Evolutionary conservation across 2,888 invertebrate species (phyloP).

Genomic region (Caenorhabditis wallacei): DNA sequence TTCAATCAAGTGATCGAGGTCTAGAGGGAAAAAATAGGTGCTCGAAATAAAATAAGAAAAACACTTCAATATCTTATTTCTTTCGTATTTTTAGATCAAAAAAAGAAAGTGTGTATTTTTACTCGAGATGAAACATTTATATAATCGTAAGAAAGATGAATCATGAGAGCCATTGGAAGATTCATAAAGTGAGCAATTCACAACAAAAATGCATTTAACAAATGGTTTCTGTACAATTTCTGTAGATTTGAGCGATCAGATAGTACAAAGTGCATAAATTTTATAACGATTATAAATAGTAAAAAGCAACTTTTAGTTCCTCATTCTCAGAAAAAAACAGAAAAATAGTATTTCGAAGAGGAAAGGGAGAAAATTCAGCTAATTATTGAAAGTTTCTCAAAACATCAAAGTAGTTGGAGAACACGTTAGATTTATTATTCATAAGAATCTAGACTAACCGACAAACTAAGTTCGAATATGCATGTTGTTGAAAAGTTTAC

Average conservation of each 20-base stretch:
- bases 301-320: too few relatives aligned
- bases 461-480: not conserved
- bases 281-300: not conserved
- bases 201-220: conserved; percentile 1
- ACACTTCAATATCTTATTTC: not conserved
- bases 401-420: not conserved
- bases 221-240: not conserved
- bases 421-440: not conserved
- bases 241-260: not conserved
- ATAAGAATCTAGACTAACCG: not conserved
- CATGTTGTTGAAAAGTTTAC: not conserved
- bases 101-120: not conserved
- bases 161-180: not conserved
- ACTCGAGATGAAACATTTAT: not conserved
- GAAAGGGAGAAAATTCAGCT: too few relatives aligned
- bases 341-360: not conserved
- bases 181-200: conserved; percentile 1
- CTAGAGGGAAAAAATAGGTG: not conserved
- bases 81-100: not conserved
- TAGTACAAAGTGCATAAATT: not conserved
- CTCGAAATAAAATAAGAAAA: not conserved
- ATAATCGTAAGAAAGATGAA: not conserved
- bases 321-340: not conserved
- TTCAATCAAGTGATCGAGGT: conserved; percentile 32
- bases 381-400: too few relatives aligned